phyloP scores from a whole-genome alignment of 2,888 invertebrate genomes.

The Conus canariensis region DNA sequence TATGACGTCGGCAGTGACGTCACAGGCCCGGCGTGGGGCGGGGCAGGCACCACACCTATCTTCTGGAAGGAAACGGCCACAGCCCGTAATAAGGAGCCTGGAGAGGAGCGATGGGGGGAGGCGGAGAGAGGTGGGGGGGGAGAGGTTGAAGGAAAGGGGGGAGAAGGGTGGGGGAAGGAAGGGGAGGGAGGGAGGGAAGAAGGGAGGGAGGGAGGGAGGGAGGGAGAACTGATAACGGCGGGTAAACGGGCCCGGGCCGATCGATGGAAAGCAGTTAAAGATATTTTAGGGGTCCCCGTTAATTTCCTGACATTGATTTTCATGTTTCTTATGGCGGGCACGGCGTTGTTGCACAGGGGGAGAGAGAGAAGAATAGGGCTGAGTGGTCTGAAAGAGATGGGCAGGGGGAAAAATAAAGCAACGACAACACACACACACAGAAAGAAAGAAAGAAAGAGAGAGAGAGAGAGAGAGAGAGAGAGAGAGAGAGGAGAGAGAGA shows the following conservation, averaged over 20 bases:
- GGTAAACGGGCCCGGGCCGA: background rate
- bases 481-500: background rate
- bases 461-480: background rate
- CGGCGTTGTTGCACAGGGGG: background rate
- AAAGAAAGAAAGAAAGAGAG: background rate
- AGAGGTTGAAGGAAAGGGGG: too few relatives aligned
- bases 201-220: too few relatives aligned
- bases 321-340: slow-evolving; percentile 18
- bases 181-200: too few relatives aligned
- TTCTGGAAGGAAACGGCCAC: background rate
- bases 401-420: too few relatives aligned
- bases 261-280: slow-evolving; percentile 34
- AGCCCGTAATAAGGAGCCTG: background rate
- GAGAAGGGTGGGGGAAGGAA: too few relatives aligned
- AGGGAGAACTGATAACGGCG: background rate
- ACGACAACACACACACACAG: too few relatives aligned
- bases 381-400: too few relatives aligned
- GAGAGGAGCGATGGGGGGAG: background rate
- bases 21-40: background rate
- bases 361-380: background rate
- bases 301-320: slow-evolving; percentile 42
- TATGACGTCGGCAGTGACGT: slow-evolving; percentile 5
- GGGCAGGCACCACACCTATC: background rate
- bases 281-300: slow-evolving; percentile 20
- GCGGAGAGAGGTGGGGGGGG: background rate